Base-by-base conservation (phyloP, 2,113 vertebrate genomes). In the Ictidomys tridecemlineatus region DNA sequence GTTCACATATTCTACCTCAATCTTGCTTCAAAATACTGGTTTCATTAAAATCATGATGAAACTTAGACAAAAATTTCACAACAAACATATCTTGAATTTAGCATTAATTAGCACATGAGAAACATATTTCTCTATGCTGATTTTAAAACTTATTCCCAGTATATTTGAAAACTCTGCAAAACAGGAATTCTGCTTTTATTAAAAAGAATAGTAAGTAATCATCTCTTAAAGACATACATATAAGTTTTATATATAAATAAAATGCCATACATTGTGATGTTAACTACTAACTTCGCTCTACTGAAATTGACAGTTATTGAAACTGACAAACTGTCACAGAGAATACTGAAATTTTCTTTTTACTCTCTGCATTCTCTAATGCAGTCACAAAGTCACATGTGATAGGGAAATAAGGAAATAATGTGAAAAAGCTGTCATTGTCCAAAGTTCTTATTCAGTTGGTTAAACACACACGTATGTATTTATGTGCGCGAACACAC, bases 371-470 rank as follows among this genome's bases (percentile, higher is more conserved):
- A 24, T 78, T 86, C 45, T 45, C 45, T 45, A 45, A 45, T 9
- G 45, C 45, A 45, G 45, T 45, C 45, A 85, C 20, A 53, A 85
- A 94, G n/a, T 76, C 42, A 67, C 45, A 77, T 37, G 4, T 73
- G 14, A 24, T 61, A 78, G 45, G 45, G 28, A 92, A 92, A 92
- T 92, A 51, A 82, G 48, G 32, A 48, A 77, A 58, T 92, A 82
- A 74, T 65, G 39, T 24, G 14, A 39, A 85, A 96, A 88, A 70
- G 1, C 22, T 88, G 20, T 73, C 16, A 48, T 76, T 65, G 26
- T 20, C 18, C 84, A 58, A 88, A 78, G 16, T 94, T 94, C 45
- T 84, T 24, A 74, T 89, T 94, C 89, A 63, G 22, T 85, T 85
- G 28, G 18, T 77, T 94, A 79, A 69, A 92, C 5, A 42, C 8